A percentile compares a stretch with the other conserved stretches of the same genome.
phyloP scores from a whole-genome alignment of 2,113 vertebrate species.

The Pseudonaja textilis region DNA sequence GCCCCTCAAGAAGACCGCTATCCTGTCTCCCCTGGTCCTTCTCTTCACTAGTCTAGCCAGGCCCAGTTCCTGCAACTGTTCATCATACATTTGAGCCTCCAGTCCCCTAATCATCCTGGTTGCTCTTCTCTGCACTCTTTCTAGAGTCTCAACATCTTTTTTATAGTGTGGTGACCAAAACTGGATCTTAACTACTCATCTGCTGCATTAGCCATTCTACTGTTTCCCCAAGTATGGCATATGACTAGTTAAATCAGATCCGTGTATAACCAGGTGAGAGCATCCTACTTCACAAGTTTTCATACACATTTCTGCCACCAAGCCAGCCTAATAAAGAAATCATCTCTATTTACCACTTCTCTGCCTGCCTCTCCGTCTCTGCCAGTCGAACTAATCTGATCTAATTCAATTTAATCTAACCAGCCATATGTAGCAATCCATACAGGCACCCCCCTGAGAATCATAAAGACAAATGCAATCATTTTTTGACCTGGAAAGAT shows the following conservation, averaged over 20 bases:
- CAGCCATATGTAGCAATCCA: constrained; percentile 34
- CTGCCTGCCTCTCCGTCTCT: constrained; percentile 11
- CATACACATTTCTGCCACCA: not conserved
- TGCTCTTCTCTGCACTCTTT: too few relatives aligned
- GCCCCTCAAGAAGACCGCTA: too few relatives aligned
- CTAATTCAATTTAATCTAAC: constrained; percentile 37
- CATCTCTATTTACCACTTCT: constrained; percentile 16
- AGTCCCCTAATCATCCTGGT: too few relatives aligned
- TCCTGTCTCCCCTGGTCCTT: too few relatives aligned
- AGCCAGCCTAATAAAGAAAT: constrained; percentile 20
- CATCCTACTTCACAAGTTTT: not conserved
- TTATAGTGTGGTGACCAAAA: too few relatives aligned
- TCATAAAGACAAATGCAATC: constrained; percentile 24
- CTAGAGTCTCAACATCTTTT: too few relatives aligned
- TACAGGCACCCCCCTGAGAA: constrained; percentile 26
- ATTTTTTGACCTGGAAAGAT: constrained; percentile 57
- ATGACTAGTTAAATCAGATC: not conserved
- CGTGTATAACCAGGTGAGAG: not conserved
- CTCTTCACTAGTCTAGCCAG: too few relatives aligned
- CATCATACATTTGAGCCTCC: too few relatives aligned
- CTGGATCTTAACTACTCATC: not conserved
- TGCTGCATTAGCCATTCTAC: not conserved
- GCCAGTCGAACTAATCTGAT: constrained; percentile 35
- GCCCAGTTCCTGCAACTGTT: too few relatives aligned
- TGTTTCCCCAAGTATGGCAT: not conserved